Evolutionary conservation across 2,888 invertebrate species (phyloP).

Genomic region (Harpagoxenus sublaevis): DNA sequence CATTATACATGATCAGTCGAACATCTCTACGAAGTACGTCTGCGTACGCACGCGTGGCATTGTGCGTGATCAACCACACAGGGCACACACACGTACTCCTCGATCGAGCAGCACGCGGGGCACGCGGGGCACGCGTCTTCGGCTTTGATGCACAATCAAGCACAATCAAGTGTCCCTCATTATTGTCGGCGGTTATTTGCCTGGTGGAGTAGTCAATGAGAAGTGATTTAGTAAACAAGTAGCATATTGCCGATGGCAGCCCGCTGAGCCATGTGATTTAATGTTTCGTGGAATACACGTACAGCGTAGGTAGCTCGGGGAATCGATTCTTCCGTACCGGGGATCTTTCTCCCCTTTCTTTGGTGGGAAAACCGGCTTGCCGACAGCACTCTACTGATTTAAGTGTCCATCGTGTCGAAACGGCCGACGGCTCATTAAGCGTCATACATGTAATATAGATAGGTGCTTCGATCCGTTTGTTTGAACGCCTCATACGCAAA

Average conservation of each 20-base stretch:
- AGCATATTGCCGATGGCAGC: slow-evolving; percentile 84
- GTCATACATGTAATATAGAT: background rate
- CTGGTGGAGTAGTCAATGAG: slow-evolving; percentile 77
- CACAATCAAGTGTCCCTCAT: slow-evolving; percentile 82
- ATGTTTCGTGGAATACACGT: slow-evolving; percentile 72
- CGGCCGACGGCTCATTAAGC: slow-evolving; percentile 31
- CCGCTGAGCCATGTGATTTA: slow-evolving; percentile 79
- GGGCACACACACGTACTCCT: slow-evolving; percentile 6
- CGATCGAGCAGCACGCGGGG: slow-evolving; percentile 6
- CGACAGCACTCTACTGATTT: slow-evolving; percentile 39
- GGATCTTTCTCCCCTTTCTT: slow-evolving; percentile 32
- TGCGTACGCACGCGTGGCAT: slow-evolving; percentile 1
- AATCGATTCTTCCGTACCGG: slow-evolving; percentile 47
- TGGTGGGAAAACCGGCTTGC: slow-evolving; percentile 44
- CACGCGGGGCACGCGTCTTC: slow-evolving; percentile 78
- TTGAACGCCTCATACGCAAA: background rate
- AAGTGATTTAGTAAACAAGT: slow-evolving; percentile 84
- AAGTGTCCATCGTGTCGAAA: slow-evolving; percentile 36
- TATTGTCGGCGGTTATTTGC: slow-evolving; percentile 79
- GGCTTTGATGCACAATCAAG: slow-evolving; percentile 81
- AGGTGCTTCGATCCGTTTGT: slow-evolving; percentile 5
- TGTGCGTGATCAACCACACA: slow-evolving; percentile 9
- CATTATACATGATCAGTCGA: slow-evolving; percentile 43
- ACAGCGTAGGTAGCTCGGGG: slow-evolving; percentile 18
- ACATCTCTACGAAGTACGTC: slow-evolving; percentile 24